A percentile compares a stretch with the other conserved stretches of the same genome.
These are phyloP conservation scores for Neoscelio sp. DNA, from an alignment of 2,888 invertebrate species.

Conservation along the genomic window DNA sequence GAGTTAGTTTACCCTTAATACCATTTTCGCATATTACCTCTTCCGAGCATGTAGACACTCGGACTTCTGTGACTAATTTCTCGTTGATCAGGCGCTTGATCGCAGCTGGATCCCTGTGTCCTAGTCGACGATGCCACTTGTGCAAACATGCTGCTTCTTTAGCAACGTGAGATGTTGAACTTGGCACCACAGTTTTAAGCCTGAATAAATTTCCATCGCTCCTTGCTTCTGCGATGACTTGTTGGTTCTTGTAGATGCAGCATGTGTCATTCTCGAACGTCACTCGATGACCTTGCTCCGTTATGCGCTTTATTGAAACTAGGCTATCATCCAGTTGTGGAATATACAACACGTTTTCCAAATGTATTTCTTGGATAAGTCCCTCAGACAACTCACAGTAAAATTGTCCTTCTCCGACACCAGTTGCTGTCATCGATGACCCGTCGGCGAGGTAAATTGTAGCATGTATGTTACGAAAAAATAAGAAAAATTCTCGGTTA, in stretches of 20 bases:
- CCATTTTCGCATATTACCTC: conserved; percentile 67
- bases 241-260: no score
- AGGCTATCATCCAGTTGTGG: conserved; percentile 59
- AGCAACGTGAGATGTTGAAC: not conserved
- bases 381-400: not conserved
- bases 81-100: conserved; percentile 55
- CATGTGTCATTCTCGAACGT: conserved; percentile 1
- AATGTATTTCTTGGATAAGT: conserved; percentile 23
- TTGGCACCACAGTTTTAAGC: not conserved
- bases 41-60: conserved; percentile 66
- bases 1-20: conserved; percentile 69
- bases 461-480: not conserved
- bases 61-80: conserved; percentile 60
- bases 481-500: conserved; percentile 6
- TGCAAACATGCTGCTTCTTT: conserved; percentile 57
- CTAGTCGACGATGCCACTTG: conserved; percentile 69
- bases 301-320: conserved; percentile 58
- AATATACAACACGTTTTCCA: conserved; percentile 66
- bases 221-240: conserved; percentile 28
- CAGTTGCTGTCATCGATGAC: not conserved
- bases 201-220: conserved; percentile 48
- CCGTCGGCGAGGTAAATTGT: conserved; percentile 8
- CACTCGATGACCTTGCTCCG: not conserved
- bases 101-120: conserved; percentile 63
- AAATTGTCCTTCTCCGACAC: conserved; percentile 9